phyloP scores from a whole-genome alignment of 2,113 vertebrate genomes.

The Piprites chloris region DNA sequence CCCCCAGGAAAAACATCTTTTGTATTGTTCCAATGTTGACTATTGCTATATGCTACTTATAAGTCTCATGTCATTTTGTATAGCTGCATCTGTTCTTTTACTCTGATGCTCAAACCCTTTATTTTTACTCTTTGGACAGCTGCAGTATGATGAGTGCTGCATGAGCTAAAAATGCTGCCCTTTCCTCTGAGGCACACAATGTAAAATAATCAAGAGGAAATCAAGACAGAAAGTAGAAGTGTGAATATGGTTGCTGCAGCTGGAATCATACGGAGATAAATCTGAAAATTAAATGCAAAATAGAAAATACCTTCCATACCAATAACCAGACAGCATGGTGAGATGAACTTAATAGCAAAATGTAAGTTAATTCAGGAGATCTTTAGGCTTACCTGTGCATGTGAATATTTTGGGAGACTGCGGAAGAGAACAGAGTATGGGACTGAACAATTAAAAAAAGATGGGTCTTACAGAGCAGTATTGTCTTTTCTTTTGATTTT shows the following conservation, averaged over 20 bases:
- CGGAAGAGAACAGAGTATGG: background rate
- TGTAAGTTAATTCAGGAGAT: background rate
- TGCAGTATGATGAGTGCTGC: constrained; percentile 21
- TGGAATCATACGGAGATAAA: background rate
- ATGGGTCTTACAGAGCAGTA: background rate
- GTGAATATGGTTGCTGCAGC: background rate
- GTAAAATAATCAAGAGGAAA: constrained; percentile 45
- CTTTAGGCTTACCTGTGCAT: background rate
- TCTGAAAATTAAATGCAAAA: constrained; percentile 20
- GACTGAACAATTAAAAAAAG: background rate
- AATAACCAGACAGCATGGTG: background rate
- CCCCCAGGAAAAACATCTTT: background rate
- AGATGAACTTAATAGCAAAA: background rate
- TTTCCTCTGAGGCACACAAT: constrained; percentile 10
- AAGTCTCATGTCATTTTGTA: background rate
- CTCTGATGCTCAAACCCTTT: constrained; percentile 13
- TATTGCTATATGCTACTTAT: background rate
- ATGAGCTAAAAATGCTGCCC: constrained; percentile 40
- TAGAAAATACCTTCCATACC: background rate
- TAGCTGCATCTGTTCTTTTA: constrained; percentile 12
- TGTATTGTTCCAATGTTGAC: background rate
- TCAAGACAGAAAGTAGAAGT: background rate
- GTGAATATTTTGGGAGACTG: background rate
- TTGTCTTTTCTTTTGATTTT: background rate
- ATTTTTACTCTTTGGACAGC: constrained; percentile 54